phyloP scores from a whole-genome alignment of 1,140 invertebrate genomes.

The Drosophila guanche region DNA sequence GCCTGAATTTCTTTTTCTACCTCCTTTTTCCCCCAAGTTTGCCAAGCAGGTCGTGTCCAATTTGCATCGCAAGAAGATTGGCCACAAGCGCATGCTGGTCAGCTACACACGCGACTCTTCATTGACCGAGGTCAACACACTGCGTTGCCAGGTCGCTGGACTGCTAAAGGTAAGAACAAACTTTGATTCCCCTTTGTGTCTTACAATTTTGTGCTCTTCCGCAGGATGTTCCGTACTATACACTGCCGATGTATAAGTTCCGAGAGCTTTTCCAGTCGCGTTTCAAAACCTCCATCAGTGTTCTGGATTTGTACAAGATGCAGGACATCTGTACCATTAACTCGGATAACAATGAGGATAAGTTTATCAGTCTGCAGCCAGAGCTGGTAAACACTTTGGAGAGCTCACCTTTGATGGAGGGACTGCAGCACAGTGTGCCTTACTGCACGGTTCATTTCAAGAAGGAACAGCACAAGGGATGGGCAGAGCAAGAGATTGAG shows the following conservation, averaged over 20 bases:
- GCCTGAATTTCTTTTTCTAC: neutral
- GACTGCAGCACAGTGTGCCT: constrained; percentile 85
- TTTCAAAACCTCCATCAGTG: constrained; percentile 90
- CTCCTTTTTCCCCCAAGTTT: constrained; percentile 45
- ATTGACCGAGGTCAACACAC: constrained; percentile 87
- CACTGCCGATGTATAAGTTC: constrained; percentile 93
- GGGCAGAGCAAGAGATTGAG: constrained; percentile 89
- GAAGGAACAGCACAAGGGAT: constrained; percentile 85
- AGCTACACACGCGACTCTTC: constrained; percentile 87
- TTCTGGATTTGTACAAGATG: constrained; percentile 92
- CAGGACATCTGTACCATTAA: constrained; percentile 90
- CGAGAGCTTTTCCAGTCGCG: constrained; percentile 93
- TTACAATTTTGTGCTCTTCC: neutral
- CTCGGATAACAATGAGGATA: constrained; percentile 87
- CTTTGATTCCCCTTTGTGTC: neutral
- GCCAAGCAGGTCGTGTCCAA: constrained; percentile 93
- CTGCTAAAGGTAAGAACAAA: constrained; percentile 84
- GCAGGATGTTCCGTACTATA: constrained; percentile 89
- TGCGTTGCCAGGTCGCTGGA: constrained; percentile 87
- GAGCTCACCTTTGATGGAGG: constrained; percentile 76
- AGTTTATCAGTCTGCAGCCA: constrained; percentile 87
- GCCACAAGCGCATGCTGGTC: constrained; percentile 92
- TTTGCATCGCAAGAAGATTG: constrained; percentile 92
- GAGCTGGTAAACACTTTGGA: constrained; percentile 84
- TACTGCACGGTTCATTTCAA: constrained; percentile 87